Conservation (phyloP, 2,113 vertebrate genomes). For the Hemicordylus capensis region DNA sequence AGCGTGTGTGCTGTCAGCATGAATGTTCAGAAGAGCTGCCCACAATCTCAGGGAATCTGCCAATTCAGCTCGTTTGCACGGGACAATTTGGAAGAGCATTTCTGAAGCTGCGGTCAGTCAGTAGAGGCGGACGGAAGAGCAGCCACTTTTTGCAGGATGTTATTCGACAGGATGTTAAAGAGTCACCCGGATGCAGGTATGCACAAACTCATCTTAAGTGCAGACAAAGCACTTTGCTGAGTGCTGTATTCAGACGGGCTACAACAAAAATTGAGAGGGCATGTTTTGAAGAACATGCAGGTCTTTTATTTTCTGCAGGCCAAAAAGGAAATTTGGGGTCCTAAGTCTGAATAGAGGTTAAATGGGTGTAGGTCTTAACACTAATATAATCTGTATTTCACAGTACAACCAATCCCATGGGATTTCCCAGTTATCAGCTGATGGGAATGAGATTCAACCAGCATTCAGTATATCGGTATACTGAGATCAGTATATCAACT, state of each 20-base stretch:
- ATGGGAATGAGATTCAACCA: background rate
- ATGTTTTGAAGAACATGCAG: slow-evolving; percentile 48
- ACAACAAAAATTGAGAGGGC: slow-evolving; percentile 12
- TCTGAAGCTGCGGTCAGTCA: slow-evolving; percentile 63
- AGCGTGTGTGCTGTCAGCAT: slow-evolving; percentile 82
- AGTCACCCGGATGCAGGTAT: slow-evolving; percentile 54
- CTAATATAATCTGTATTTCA: slow-evolving; percentile 31
- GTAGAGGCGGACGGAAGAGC: slow-evolving; percentile 31
- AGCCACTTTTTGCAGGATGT: slow-evolving; percentile 28
- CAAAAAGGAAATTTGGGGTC: slow-evolving; percentile 54
- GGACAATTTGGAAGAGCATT: slow-evolving; percentile 28
- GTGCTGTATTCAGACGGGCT: fast-evolving
- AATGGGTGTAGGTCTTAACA: slow-evolving; percentile 36
- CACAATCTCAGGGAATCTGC: background rate
- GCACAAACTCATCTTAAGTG: slow-evolving; percentile 14
- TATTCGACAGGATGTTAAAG: slow-evolving; percentile 47
- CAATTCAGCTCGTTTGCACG: slow-evolving; percentile 2
- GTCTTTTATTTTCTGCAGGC: slow-evolving; percentile 46
- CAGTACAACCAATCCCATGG: slow-evolving; percentile 7
- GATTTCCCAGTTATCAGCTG: background rate
- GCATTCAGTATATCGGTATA: background rate
- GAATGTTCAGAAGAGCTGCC: slow-evolving; percentile 74
- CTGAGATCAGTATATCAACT: too few relatives aligned
- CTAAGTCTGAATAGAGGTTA: slow-evolving; percentile 39
- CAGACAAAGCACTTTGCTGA: slow-evolving; percentile 38